These are phyloP conservation scores for Drosophila neonasuta DNA, from an alignment of 2,888 invertebrate genomes.

Conservation along the genomic window DNA sequence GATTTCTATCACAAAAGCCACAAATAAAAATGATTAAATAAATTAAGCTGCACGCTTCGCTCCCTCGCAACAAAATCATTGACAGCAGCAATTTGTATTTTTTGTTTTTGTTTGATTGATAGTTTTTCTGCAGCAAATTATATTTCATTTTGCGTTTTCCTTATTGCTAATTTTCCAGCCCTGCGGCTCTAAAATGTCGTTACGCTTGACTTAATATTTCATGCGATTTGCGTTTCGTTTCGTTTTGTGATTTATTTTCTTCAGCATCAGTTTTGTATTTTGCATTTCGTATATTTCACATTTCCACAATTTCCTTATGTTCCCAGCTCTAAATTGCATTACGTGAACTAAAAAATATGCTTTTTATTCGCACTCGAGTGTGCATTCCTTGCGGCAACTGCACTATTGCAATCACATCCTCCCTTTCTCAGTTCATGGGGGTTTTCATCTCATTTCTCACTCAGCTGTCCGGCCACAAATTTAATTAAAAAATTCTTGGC, in stretches of 20 bases:
- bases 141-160: slow-evolving; percentile 27
- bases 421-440: neutral
- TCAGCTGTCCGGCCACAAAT: slow-evolving; percentile 73
- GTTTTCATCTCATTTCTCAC: slow-evolving; percentile 57
- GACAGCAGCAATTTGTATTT: slow-evolving; percentile 32
- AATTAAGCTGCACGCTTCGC: slow-evolving; percentile 65
- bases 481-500: slow-evolving; percentile 75
- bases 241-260: neutral
- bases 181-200: slow-evolving; percentile 46
- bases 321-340: slow-evolving; percentile 66
- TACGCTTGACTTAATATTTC: slow-evolving; percentile 67
- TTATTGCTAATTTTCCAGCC: slow-evolving; percentile 20
- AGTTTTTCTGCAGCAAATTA: slow-evolving; percentile 53
- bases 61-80: slow-evolving; percentile 57
- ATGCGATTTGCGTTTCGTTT: slow-evolving; percentile 57
- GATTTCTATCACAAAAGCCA: slow-evolving; percentile 32
- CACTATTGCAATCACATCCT: neutral
- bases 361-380: slow-evolving; percentile 53
- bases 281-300: slow-evolving; percentile 10
- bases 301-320: slow-evolving; percentile 47
- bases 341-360: slow-evolving; percentile 55
- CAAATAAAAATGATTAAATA: slow-evolving; percentile 53
- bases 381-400: slow-evolving; percentile 34
- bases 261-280: neutral
- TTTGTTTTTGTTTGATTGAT: slow-evolving; percentile 56